These are phyloP conservation scores for Tachina grossa DNA, from an alignment of 2,888 invertebrate genomes.

Conservation along the genomic window DNA sequence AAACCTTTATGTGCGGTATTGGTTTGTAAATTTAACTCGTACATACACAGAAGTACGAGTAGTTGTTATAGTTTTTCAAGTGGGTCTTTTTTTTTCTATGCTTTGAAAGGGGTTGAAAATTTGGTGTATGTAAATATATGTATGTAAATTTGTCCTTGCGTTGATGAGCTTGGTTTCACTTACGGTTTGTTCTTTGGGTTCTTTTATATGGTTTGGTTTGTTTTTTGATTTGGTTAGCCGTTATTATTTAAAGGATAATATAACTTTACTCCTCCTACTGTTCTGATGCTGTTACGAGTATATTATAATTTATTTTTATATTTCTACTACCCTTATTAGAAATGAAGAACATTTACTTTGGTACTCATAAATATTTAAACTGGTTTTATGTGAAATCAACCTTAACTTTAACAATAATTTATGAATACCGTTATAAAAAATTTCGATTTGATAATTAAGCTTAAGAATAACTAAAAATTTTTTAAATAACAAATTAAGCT, in stretches of 20 bases:
- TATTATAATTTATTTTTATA: neutral
- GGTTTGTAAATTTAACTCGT: slow-evolving; percentile 64
- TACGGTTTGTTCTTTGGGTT: slow-evolving; percentile 64
- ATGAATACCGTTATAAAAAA: no score
- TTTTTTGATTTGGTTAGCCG: slow-evolving; percentile 62
- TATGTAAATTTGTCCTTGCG: slow-evolving; percentile 55
- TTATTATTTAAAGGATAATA: slow-evolving; percentile 62
- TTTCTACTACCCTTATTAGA: slow-evolving; percentile 26
- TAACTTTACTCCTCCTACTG: slow-evolving; percentile 62
- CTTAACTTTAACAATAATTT: no score
- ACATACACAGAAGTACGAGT: neutral
- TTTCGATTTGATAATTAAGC: no score
- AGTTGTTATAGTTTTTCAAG: slow-evolving; percentile 48
- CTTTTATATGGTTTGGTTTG: slow-evolving; percentile 44
- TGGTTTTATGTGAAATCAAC: no score
- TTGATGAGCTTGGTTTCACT: slow-evolving; percentile 70
- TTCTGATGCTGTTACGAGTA: neutral
- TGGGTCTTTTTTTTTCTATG: slow-evolving; percentile 11
- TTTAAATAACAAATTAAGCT: neutral
- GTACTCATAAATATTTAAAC: neutral
- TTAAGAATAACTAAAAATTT: neutral
- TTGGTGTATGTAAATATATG: slow-evolving; percentile 9
- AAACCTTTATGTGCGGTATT: slow-evolving; percentile 74
- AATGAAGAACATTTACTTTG: neutral
- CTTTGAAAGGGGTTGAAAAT: slow-evolving; percentile 50